A percentile compares a stretch with the other conserved stretches of the same genome.
Conservation (phyloP, 2,888 invertebrate species). For the Catocala nupta region DNA sequence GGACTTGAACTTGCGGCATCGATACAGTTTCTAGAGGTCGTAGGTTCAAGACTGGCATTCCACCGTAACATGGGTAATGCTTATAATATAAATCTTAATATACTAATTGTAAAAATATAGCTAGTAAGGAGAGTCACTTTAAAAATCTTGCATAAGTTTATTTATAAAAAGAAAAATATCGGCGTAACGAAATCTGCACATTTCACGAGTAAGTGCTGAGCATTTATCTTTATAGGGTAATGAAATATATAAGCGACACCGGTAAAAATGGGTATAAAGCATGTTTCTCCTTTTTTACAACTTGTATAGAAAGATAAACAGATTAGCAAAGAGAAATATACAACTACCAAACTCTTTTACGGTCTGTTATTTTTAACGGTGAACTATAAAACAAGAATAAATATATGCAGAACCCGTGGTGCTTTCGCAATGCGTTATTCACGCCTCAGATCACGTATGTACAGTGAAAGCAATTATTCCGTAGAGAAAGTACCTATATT, state of each 20-base stretch:
- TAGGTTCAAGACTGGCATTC: too few relatives aligned
- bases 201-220: constrained; percentile 1
- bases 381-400: constrained; percentile 35
- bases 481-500: constrained; percentile 61
- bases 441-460: constrained; percentile 47
- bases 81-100: too few relatives aligned
- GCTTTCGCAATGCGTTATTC: constrained; percentile 47
- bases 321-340: constrained; percentile 13
- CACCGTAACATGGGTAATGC: too few relatives aligned
- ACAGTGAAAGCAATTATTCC: constrained; percentile 57
- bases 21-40: too few relatives aligned
- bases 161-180: too few relatives aligned
- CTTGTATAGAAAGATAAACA: constrained; percentile 8
- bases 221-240: constrained; percentile 7
- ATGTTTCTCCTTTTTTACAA: constrained; percentile 4
- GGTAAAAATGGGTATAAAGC: constrained; percentile 1
- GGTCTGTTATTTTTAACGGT: constrained; percentile 20
- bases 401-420: constrained; percentile 38
- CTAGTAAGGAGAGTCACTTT: too few relatives aligned
- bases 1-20: too few relatives aligned
- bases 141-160: too few relatives aligned
- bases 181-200: not conserved
- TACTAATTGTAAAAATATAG: too few relatives aligned
- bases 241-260: constrained; percentile 2
- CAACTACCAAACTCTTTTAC: constrained; percentile 16